Conservation (phyloP, 1,140 invertebrate species). For the Cardiocondyla obscurior region DNA sequence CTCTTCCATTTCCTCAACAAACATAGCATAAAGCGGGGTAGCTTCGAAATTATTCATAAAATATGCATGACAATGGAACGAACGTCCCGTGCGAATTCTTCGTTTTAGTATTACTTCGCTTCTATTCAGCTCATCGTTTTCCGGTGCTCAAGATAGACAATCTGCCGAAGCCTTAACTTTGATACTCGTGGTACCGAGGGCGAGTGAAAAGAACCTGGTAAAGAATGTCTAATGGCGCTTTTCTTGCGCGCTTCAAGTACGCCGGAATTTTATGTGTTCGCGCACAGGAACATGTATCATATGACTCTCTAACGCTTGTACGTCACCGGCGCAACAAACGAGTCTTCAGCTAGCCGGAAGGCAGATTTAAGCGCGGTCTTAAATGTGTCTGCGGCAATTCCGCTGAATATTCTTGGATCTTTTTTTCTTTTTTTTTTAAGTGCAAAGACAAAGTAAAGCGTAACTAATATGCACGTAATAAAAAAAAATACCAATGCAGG, state of each 20-base stretch:
- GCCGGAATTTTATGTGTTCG: not conserved
- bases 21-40: not conserved
- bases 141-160: conserved; percentile 7
- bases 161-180: conserved; percentile 59
- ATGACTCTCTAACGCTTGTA: conserved; percentile 1
- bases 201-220: not conserved
- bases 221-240: conserved; percentile 25
- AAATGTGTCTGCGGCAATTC: conserved; percentile 60
- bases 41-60: conserved; percentile 36
- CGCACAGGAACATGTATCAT: not conserved
- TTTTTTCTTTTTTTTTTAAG: not conserved
- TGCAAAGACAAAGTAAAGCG: conserved; percentile 20
- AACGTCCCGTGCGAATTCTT: conserved; percentile 2
- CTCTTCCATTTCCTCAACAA: conserved; percentile 29
- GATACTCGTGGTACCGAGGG: not conserved
- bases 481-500: conserved; percentile 41
- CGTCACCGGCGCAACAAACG: conserved; percentile 48
- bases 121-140: conserved; percentile 32
- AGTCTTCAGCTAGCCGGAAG: conserved; percentile 60
- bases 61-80: conserved; percentile 20
- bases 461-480: conserved; percentile 33
- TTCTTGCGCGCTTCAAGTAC: not conserved
- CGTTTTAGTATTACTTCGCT: not conserved
- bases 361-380: conserved; percentile 38
- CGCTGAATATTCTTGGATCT: conserved; percentile 37